These are phyloP conservation scores for Ammodytes marinus DNA, from an alignment of 2,113 vertebrate species.

Conservation along the genomic window DNA sequence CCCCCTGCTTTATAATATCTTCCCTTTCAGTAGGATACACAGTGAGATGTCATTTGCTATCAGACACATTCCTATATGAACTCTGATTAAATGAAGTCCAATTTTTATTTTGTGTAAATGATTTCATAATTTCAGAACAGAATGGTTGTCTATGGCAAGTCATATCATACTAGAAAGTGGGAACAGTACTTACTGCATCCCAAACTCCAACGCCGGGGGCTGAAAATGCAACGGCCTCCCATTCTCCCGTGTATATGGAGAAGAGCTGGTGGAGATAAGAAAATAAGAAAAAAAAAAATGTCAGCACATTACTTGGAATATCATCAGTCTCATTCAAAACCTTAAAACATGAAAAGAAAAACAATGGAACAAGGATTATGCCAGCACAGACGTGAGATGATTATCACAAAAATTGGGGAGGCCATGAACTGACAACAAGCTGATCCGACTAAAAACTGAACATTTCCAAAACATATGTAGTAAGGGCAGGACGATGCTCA, in stretches of 20 bases:
- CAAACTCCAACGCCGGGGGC: constrained; percentile 93
- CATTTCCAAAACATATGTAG: neutral
- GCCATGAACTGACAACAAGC: neutral
- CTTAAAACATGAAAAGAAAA: neutral
- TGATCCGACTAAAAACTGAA: neutral
- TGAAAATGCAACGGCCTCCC: constrained; percentile 92
- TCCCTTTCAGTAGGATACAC: constrained; percentile 12
- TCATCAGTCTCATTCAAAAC: neutral
- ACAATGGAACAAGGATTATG: neutral
- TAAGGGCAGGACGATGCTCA: neutral
- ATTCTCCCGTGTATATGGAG: constrained; percentile 86
- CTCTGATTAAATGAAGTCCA: constrained; percentile 1
- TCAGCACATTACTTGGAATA: neutral
- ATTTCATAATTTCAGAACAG: neutral
- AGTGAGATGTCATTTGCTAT: neutral
- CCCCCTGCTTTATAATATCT: constrained; percentile 27
- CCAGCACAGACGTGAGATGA: neutral
- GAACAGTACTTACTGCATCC: constrained; percentile 91
- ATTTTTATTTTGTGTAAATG: neutral
- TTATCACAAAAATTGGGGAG: neutral
- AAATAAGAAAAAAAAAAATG: neutral
- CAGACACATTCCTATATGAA: constrained; percentile 4
- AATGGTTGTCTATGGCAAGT: neutral
- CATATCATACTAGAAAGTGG: constrained; percentile 16
- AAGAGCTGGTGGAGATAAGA: constrained; percentile 84